A percentile compares a stretch with the other conserved stretches of the same genome.
phyloP scores from a whole-genome alignment of 2,888 invertebrate genomes.

The Torymus texanus region DNA sequence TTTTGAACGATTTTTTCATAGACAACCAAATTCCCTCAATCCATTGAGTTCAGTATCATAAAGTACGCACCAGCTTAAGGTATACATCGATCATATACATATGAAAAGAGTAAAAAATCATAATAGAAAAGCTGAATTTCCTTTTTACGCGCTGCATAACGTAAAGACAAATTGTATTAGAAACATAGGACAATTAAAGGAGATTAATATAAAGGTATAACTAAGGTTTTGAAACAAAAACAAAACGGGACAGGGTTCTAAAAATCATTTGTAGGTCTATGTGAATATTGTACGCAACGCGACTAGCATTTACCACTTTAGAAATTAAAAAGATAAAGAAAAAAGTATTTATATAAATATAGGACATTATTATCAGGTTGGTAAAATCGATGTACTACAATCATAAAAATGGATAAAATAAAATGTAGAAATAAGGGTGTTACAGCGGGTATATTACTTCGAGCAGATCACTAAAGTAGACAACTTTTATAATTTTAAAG shows the following conservation, averaged over 20 bases:
- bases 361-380: conserved; percentile 42
- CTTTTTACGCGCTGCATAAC: conserved; percentile 28
- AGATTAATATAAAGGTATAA: conserved; percentile 20
- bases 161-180: conserved; percentile 34
- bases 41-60: neutral
- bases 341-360: conserved; percentile 16
- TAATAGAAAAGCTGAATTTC: conserved; percentile 42
- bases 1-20: conserved; percentile 11
- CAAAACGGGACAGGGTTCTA: neutral
- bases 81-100: conserved; percentile 22
- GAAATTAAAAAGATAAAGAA: conserved; percentile 19
- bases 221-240: conserved; percentile 29
- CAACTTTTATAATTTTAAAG: neutral
- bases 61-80: conserved; percentile 18
- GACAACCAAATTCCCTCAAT: conserved; percentile 13
- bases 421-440: conserved; percentile 17
- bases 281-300: conserved; percentile 37
- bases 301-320: conserved; percentile 22
- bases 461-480: conserved; percentile 11
- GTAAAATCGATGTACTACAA: conserved; percentile 36
- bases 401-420: conserved; percentile 28
- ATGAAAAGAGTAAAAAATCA: conserved; percentile 14
- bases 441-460: conserved; percentile 26
- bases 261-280: conserved; percentile 18
- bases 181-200: conserved; percentile 9